Conservation (phyloP, 2,888 invertebrate genomes). For the Andrena bicolor region DNA sequence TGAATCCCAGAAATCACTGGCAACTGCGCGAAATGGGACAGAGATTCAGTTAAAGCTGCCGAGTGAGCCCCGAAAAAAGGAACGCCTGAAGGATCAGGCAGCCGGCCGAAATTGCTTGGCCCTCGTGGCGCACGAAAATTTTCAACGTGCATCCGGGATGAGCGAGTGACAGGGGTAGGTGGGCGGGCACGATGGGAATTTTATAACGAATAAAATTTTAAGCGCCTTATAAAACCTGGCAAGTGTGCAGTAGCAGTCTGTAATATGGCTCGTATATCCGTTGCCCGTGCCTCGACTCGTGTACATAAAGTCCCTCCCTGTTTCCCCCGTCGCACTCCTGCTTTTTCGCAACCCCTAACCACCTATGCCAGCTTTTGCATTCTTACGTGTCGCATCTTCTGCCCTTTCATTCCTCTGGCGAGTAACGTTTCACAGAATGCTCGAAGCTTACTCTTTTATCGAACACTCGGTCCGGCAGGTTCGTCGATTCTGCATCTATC, state of each 20-base stretch:
- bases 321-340: not conserved
- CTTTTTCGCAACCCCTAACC: conserved; percentile 15
- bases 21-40: not conserved
- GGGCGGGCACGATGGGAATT: conserved; percentile 71
- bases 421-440: not conserved
- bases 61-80: not conserved
- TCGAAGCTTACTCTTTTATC: not conserved
- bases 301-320: conserved; percentile 71
- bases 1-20: conserved; percentile 13
- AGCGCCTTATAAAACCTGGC: conserved; percentile 80
- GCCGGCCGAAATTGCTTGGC: conserved; percentile 30
- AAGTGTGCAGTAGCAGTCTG: conserved; percentile 78
- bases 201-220: conserved; percentile 82
- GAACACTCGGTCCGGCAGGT: not conserved
- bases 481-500: not conserved
- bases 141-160: conserved; percentile 41
- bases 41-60: not conserved
- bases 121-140: conserved; percentile 51
- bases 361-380: conserved; percentile 24
- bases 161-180: conserved; percentile 29
- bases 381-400: conserved; percentile 18
- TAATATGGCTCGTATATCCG: conserved; percentile 77
- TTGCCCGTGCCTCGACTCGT: conserved; percentile 68
- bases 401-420: not conserved
- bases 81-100: not conserved